phyloP scores from a whole-genome alignment of 1,140 invertebrate species.

The Polyergus mexicanus region DNA sequence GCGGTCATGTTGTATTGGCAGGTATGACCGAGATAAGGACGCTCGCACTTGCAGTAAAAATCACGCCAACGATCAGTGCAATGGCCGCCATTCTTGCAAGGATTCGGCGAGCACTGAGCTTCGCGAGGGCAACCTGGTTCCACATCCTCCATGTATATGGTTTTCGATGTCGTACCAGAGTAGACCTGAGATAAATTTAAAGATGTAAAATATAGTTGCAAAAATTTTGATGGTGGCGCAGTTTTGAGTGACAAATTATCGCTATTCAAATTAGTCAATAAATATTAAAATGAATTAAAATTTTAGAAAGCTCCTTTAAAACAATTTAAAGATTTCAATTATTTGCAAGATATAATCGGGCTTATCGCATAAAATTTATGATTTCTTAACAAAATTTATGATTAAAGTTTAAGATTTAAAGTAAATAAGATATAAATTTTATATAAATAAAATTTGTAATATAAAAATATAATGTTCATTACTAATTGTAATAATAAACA shows the following conservation, averaged over 20 bases:
- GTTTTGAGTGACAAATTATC: neutral
- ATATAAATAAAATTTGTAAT: too few species aligned
- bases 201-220: neutral
- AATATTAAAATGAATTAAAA: neutral
- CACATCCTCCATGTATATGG: conserved; percentile 86
- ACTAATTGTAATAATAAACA: too few species aligned
- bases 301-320: neutral
- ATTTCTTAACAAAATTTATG: too few species aligned
- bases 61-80: conserved; percentile 96
- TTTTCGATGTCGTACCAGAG: conserved; percentile 77
- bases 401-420: too few species aligned
- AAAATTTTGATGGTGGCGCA: neutral
- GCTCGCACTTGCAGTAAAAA: conserved; percentile 94
- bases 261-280: neutral
- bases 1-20: conserved; percentile 96
- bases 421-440: too few species aligned
- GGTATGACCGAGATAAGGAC: conserved; percentile 94
- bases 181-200: conserved; percentile 79
- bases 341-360: neutral
- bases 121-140: conserved; percentile 92
- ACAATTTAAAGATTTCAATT: neutral
- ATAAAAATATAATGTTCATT: too few species aligned
- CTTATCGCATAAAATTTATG: too few species aligned
- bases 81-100: conserved; percentile 94
- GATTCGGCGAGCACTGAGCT: conserved; percentile 94